phyloP scores from a whole-genome alignment of 2,888 invertebrate genomes.

The Dysmachus trigonus region DNA sequence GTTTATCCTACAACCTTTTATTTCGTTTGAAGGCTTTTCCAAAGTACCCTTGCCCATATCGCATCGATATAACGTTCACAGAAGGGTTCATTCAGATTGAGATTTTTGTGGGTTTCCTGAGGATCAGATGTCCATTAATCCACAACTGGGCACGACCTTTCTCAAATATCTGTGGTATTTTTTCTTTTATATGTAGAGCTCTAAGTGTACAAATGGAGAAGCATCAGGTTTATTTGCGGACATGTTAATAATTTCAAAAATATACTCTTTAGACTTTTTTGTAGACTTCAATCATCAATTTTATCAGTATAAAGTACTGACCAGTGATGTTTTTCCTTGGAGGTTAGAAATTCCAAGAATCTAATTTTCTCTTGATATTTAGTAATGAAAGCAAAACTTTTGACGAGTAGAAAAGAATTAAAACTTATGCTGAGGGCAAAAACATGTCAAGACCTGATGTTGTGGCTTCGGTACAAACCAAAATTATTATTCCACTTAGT shows the following conservation, averaged over 20 bases:
- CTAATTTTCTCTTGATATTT: not conserved
- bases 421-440: not conserved
- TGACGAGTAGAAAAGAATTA: not conserved
- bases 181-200: not conserved
- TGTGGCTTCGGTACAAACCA: not conserved
- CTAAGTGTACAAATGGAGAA: not conserved
- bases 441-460: not conserved
- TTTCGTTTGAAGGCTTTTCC: not conserved
- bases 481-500: not conserved
- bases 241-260: not conserved
- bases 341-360: not conserved
- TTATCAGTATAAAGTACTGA: not conserved
- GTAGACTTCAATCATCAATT: no score
- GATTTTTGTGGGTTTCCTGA: not conserved
- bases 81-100: not conserved
- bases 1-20: slow-evolving; percentile 50
- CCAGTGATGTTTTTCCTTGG: not conserved
- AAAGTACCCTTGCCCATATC: not conserved
- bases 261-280: not conserved
- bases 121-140: not conserved
- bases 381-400: not conserved
- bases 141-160: not conserved
- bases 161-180: not conserved
- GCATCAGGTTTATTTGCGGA: not conserved
- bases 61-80: not conserved